Percentiles rank a stretch among this genome's conserved stretches.
Evolutionary conservation across 2,888 invertebrate species (phyloP).

Genomic region (Tetranychus piercei): DNA sequence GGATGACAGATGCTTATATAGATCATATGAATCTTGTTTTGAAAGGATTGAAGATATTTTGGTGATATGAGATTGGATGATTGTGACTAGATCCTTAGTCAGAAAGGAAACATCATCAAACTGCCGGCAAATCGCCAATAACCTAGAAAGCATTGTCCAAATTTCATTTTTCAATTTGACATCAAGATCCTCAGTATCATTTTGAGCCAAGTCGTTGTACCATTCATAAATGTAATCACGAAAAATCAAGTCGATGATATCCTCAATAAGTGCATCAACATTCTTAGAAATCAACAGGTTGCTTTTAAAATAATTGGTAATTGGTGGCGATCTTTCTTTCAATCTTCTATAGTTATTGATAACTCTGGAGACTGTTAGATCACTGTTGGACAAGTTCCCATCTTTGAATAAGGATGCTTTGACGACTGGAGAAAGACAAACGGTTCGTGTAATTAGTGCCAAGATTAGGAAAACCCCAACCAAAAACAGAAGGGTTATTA

Average conservation of each 20-base stretch:
- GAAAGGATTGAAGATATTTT: slow-evolving; percentile 51
- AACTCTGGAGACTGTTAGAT: too few relatives aligned
- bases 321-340: not conserved
- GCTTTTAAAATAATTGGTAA: slow-evolving; percentile 12
- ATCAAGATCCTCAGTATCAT: slow-evolving; percentile 27
- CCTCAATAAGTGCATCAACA: slow-evolving; percentile 62
- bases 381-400: too few relatives aligned
- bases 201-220: slow-evolving; percentile 50
- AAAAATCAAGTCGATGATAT: slow-evolving; percentile 56
- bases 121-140: slow-evolving; percentile 51
- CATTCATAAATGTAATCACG: slow-evolving; percentile 60
- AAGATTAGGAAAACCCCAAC: too few relatives aligned
- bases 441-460: too few relatives aligned
- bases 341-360: too few relatives aligned
- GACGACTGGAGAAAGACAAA: too few relatives aligned
- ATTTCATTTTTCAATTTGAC: slow-evolving; percentile 41
- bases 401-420: too few relatives aligned
- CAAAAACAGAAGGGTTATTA: too few relatives aligned
- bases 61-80: slow-evolving; percentile 65
- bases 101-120: slow-evolving; percentile 64
- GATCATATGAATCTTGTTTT: slow-evolving; percentile 40
- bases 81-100: slow-evolving; percentile 59
- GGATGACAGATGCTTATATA: slow-evolving; percentile 46
- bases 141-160: slow-evolving; percentile 57
- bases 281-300: slow-evolving; percentile 41